Conservation (phyloP, 2,888 invertebrate genomes). For the Tillus elongatus region DNA sequence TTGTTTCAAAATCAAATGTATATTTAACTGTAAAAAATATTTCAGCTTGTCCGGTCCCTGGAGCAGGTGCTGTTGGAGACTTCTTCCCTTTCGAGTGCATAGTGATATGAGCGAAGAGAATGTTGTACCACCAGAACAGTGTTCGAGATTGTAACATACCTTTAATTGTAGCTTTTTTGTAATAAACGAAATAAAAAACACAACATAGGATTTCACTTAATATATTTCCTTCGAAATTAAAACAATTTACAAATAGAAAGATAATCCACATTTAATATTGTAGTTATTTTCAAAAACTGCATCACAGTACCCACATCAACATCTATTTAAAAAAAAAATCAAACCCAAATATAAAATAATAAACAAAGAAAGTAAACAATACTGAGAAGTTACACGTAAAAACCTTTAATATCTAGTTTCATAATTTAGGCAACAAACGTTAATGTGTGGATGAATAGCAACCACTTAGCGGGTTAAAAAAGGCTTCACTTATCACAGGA, state of each 20-base stretch:
- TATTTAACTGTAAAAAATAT: too few species aligned
- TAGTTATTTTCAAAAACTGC: slow-evolving; percentile 37
- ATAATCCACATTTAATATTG: slow-evolving; percentile 40
- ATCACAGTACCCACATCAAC: slow-evolving; percentile 39
- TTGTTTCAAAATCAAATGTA: too few species aligned
- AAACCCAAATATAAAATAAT: neutral
- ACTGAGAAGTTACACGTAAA: neutral
- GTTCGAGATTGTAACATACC: too few species aligned
- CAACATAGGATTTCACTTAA: slow-evolving; percentile 25
- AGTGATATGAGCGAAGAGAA: slow-evolving; percentile 61
- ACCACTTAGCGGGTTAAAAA: too few species aligned
- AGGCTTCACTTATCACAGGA: neutral
- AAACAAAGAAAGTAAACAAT: slow-evolving; percentile 1
- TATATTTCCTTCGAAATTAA: slow-evolving; percentile 40
- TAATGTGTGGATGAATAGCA: too few species aligned
- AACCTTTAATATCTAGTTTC: neutral
- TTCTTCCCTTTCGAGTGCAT: slow-evolving; percentile 61
- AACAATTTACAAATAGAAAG: slow-evolving; percentile 42
- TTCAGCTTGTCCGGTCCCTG: slow-evolving; percentile 54
- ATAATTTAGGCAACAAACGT: too few species aligned
- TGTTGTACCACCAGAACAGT: too few species aligned
- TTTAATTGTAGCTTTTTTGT: neutral
- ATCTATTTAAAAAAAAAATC: slow-evolving; percentile 4
- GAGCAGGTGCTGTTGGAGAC: slow-evolving; percentile 38
- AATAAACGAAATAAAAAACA: slow-evolving; percentile 5